Evolutionary conservation across 1,140 invertebrate genomes (phyloP), one percentile per base, ranked within the genome.

Genomic region (Psix sp.): DNA sequence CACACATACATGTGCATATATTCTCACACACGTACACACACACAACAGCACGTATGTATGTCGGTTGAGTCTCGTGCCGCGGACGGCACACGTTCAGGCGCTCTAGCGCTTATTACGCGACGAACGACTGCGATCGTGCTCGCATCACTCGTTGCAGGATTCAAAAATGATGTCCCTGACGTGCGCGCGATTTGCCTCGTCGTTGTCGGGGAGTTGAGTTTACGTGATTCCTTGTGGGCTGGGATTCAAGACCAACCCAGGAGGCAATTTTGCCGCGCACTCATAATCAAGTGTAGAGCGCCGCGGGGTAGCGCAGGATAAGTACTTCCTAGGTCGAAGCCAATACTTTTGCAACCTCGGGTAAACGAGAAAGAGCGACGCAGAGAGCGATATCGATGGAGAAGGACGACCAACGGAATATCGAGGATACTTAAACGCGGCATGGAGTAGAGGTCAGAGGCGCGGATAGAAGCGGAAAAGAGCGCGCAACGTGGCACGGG

Each of bases 391-490:
- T 54, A 24, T 40, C 31, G 57, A 49, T 13, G 40, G 14, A 48
- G 49, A 35, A n/a, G n/a, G n/a, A n/a, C n/a, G n/a, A n/a, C n/a
- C n/a, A 54, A 21, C 36, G 60, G 65, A 73, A 76, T 78, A 76
- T 76, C 62, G 65, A 67, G 73, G 77, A 79, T 79, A 80, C 78
- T 81, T 81, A 79, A 80, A 77, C 77, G 80, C 62, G 71, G 72
- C 76, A 74, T 63, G 52, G 74, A 80, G 80, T 81, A 74, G 73
- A 73, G 76, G 74, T 76, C 74, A 66, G 74, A 70, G 63, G 63
- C 65, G 57, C 71, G 73, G 60, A 71, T 67, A 35, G 62, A 74
- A 67, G 57, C 75, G 56, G 66, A 66, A 70, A 65, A 60, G 72
- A 65, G 65, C 63, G 51, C 54, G 57, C 49, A 56, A 63, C 46